Conservation (phyloP, 2,888 invertebrate genomes). For the Philaethria dido region DNA sequence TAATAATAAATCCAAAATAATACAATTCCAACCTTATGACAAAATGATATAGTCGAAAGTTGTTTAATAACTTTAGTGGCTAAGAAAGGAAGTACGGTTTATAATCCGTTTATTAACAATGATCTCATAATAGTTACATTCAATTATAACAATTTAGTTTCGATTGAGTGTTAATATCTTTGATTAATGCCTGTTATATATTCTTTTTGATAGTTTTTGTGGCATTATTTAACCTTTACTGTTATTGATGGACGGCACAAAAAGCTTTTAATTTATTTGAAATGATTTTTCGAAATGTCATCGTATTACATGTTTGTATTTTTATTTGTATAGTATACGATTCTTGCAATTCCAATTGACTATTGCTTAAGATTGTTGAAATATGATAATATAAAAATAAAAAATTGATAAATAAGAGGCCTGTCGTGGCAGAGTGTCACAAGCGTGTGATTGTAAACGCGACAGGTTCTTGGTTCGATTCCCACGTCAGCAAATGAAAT, state of each 20-base stretch:
- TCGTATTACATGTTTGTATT: conserved; percentile 17
- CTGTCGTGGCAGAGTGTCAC: no score
- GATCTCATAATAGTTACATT: conserved; percentile 59
- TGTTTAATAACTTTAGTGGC: conserved; percentile 1
- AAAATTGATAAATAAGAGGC: no score
- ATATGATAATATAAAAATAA: no score
- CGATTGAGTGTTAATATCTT: conserved; percentile 46
- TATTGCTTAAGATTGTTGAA: no score
- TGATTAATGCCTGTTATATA: conserved; percentile 35
- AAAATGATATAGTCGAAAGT: conserved; percentile 23
- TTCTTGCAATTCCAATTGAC: neutral
- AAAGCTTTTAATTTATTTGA: conserved; percentile 19
- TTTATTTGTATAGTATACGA: conserved; percentile 18
- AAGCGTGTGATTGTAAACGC: no score
- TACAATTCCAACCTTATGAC: neutral
- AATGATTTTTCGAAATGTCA: conserved; percentile 24
- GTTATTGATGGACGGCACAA: conserved; percentile 22
- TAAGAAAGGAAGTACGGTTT: conserved; percentile 46
- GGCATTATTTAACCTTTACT: conserved; percentile 35
- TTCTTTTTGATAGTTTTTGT: conserved; percentile 34
- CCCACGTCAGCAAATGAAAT: no score
- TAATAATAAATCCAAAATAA: neutral
- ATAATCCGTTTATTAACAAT: conserved; percentile 60
- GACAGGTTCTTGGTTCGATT: no score
- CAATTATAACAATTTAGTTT: conserved; percentile 62